phyloP scores from a whole-genome alignment of 2,888 invertebrate genomes.

The Latrodectus elegans region DNA sequence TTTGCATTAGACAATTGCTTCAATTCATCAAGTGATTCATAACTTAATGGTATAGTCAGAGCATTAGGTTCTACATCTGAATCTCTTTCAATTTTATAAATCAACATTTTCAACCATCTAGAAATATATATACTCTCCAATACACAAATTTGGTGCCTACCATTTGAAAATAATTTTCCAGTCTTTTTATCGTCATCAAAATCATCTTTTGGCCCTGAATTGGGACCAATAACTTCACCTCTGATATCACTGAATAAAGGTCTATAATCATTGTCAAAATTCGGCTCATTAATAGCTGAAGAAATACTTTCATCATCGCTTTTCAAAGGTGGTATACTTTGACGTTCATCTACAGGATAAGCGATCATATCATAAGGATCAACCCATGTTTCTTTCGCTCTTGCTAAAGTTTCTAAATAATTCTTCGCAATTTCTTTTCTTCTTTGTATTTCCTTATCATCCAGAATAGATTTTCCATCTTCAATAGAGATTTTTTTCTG shows the following conservation, averaged over 20 bases:
- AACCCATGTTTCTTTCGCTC: slow-evolving; percentile 22
- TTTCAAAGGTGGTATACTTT: slow-evolving; percentile 3
- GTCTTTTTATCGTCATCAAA: not conserved
- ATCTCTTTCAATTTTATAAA: slow-evolving; percentile 29
- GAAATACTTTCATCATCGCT: not conserved
- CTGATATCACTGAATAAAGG: slow-evolving; percentile 30
- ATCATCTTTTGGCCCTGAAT: not conserved
- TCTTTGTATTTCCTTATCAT: not conserved
- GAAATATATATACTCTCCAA: slow-evolving; percentile 41
- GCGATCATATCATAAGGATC: slow-evolving; percentile 40
- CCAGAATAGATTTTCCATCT: not conserved
- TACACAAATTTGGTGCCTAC: slow-evolving; percentile 11
- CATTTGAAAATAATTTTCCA: not conserved
- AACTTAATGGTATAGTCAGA: slow-evolving; percentile 17
- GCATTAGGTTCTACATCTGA: not conserved
- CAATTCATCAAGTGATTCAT: not conserved
- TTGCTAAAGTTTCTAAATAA: slow-evolving; percentile 9
- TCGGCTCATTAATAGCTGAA: not conserved
- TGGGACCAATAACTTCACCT: slow-evolving; percentile 29
- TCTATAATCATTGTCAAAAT: slow-evolving; percentile 3
- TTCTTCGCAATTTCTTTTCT: slow-evolving; percentile 7
- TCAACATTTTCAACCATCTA: slow-evolving; percentile 39
- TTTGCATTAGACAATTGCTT: slow-evolving; percentile 17
- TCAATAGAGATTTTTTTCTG: not conserved
- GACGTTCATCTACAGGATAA: not conserved